Percentiles rank a stretch among this genome's conserved stretches.
Evolutionary conservation across 2,888 invertebrate species (phyloP).

Genomic region (Scaptomyza parva): DNA sequence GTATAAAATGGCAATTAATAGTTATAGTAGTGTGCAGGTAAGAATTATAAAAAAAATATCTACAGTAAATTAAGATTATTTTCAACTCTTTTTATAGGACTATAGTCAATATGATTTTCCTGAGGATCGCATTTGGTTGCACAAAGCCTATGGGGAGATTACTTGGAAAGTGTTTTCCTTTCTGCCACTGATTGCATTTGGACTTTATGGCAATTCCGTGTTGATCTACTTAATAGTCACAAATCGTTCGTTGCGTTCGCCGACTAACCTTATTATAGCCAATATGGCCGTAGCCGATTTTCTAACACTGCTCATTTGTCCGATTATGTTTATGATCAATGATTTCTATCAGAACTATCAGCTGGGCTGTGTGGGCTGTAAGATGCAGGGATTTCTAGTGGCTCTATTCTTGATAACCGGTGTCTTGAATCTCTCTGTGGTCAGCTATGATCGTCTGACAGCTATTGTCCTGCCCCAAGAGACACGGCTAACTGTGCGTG

Average conservation of each 20-base stretch:
- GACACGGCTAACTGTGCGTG: conserved; percentile 88
- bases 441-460: conserved; percentile 93
- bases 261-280: conserved; percentile 90
- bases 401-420: conserved; percentile 90
- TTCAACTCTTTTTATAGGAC: conserved; percentile 55
- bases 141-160: conserved; percentile 87
- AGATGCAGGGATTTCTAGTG: conserved; percentile 91
- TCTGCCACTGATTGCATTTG: conserved; percentile 87
- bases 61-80: not conserved
- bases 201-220: conserved; percentile 88
- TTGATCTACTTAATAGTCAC: conserved; percentile 88
- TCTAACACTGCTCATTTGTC: conserved; percentile 88
- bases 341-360: conserved; percentile 93
- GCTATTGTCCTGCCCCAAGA: conserved; percentile 91
- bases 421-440: conserved; percentile 91
- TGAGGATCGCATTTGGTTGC: conserved; percentile 89
- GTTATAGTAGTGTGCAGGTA: conserved; percentile 31
- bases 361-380: conserved; percentile 90
- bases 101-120: conserved; percentile 81
- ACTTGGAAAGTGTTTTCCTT: conserved; percentile 87
- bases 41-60: not conserved
- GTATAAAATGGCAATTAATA: conserved; percentile 41
- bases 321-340: conserved; percentile 90
- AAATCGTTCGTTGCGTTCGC: conserved; percentile 88
- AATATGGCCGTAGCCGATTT: conserved; percentile 91